A percentile compares a stretch with the other conserved stretches of the same genome.
These are phyloP conservation scores for Allacma fusca DNA, from an alignment of 2,888 invertebrate species.

Conservation along the genomic window DNA sequence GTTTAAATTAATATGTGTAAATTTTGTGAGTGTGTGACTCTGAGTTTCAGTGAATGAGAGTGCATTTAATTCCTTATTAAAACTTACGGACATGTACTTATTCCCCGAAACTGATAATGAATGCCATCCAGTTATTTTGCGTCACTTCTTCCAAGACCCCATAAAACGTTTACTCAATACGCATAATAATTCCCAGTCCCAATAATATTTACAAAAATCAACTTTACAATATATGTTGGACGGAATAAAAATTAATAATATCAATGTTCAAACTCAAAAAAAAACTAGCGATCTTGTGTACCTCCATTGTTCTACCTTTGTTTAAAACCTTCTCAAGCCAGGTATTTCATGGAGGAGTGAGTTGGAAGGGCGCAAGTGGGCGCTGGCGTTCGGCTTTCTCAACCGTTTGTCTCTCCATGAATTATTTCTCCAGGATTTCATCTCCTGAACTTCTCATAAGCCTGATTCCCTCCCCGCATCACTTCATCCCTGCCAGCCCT, in stretches of 20 bases:
- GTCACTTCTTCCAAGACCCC: neutral
- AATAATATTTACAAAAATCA: neutral
- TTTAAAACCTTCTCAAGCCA: no score
- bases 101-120: neutral
- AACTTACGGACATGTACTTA: slow-evolving; percentile 7
- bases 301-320: neutral
- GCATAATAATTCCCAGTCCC: no score
- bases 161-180: neutral
- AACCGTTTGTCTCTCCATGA: neutral
- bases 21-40: neutral
- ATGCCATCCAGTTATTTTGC: neutral
- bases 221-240: neutral
- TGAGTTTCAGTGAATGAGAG: slow-evolving; percentile 8
- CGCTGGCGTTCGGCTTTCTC: neutral
- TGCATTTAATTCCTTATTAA: slow-evolving; percentile 20
- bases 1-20: neutral
- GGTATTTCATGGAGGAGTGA: neutral
- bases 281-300: neutral
- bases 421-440: neutral
- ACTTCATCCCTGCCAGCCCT: no score
- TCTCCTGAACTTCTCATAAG: no score
- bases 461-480: no score
- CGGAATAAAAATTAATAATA: neutral
- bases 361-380: neutral
- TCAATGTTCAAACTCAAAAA: neutral